Conservation (phyloP, 2,797 vertebrate species). For the Sebastes hopkinsi region DNA sequence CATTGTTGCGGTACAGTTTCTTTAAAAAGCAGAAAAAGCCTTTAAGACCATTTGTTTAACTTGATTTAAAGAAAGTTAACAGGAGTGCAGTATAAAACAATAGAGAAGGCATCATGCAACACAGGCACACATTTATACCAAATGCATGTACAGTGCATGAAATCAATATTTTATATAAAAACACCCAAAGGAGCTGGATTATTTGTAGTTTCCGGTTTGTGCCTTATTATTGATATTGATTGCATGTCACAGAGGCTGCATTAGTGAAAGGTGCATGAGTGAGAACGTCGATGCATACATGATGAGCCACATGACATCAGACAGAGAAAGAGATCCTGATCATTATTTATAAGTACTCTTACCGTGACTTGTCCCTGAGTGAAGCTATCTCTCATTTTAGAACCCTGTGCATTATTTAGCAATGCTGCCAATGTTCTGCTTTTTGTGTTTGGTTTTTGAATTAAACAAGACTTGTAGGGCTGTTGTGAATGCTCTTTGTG, state of each 20-base stretch:
- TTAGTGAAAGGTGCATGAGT: background rate
- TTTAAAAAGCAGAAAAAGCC: background rate
- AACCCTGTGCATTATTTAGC: slow-evolving; percentile 67
- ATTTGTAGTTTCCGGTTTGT: slow-evolving; percentile 25
- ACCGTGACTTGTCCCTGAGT: slow-evolving; percentile 41
- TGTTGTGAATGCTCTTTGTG: slow-evolving; percentile 21
- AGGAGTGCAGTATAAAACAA: background rate
- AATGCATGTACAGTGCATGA: no score
- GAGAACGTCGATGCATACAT: slow-evolving; percentile 10
- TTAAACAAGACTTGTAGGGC: slow-evolving; percentile 31
- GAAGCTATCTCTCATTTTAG: slow-evolving; percentile 60
- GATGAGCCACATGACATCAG: slow-evolving; percentile 31
- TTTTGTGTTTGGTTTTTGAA: slow-evolving; percentile 48
- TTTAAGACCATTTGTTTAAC: background rate
- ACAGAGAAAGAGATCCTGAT: slow-evolving; percentile 31
- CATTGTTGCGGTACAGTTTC: background rate
- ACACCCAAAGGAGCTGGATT: slow-evolving; percentile 17
- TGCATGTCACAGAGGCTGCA: slow-evolving; percentile 23
- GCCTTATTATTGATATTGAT: slow-evolving; percentile 36
- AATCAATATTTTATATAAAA: background rate
- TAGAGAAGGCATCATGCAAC: no score
- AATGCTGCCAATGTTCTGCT: slow-evolving; percentile 41
- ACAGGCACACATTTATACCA: no score
- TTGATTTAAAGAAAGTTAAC: background rate
- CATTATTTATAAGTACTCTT: slow-evolving; percentile 63